Evolutionary conservation across 2,113 vertebrate species (phyloP).

Genomic region (Puntigrus tetrazona): DNA sequence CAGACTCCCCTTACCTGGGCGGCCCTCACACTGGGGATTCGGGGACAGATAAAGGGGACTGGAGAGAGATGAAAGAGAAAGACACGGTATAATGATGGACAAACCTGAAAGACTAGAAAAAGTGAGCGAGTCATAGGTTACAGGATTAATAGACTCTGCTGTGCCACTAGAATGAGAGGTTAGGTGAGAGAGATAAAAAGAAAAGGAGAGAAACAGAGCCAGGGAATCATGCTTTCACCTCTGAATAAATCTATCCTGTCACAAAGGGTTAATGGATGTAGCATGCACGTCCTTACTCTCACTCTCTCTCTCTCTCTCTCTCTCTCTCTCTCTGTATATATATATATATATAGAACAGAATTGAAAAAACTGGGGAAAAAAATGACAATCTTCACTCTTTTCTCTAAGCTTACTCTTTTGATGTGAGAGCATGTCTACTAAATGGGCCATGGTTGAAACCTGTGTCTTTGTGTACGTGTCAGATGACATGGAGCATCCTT

Average conservation of each 20-base stretch:
- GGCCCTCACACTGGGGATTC: not conserved
- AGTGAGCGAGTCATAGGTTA: conserved; percentile 8
- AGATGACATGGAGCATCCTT: not conserved
- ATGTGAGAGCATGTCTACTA: conserved; percentile 11
- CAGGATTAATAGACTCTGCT: conserved; percentile 27
- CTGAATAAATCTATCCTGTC: conserved; percentile 60
- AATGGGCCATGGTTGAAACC: conserved; percentile 31
- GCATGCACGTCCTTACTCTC: not conserved
- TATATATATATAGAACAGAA: not conserved
- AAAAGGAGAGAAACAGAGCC: conserved; percentile 22
- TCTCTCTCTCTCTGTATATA: no score
- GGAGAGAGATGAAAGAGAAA: conserved; percentile 30
- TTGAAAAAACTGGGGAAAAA: no score
- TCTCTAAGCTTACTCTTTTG: not conserved
- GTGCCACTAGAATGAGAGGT: conserved; percentile 15
- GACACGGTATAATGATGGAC: conserved; percentile 22
- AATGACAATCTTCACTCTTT: not conserved
- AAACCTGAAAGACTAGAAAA: conserved; percentile 29
- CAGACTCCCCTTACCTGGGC: not conserved
- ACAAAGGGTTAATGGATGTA: conserved; percentile 67
- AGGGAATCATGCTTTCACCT: conserved; percentile 54
- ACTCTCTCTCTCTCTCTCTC: no score
- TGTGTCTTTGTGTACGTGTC: not conserved
- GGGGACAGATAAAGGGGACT: conserved; percentile 7
- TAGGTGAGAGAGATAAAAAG: conserved; percentile 31